Percentiles rank a stretch among this genome's conserved stretches.
Evolutionary conservation across 2,113 vertebrate genomes (phyloP).

Genomic region (Gallinago undulata): DNA sequence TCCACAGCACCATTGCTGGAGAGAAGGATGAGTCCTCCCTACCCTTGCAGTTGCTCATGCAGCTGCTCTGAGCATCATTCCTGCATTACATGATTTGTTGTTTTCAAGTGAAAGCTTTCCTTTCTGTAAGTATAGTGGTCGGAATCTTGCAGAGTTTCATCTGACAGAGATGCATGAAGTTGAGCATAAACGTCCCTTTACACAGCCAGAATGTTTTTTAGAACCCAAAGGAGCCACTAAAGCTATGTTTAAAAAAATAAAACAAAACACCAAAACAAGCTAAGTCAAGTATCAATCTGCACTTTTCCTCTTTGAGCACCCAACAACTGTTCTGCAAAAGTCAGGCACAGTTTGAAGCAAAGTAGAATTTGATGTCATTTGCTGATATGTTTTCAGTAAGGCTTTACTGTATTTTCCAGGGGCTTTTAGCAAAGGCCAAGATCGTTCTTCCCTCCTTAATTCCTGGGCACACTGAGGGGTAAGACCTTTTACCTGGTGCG

Average conservation of each 20-base stretch:
- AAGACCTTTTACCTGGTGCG: accelerated
- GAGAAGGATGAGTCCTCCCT: not conserved
- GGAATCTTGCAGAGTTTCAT: not conserved
- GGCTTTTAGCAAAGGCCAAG: not conserved
- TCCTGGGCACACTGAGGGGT: not conserved
- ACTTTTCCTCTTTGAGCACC: not conserved
- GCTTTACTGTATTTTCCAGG: not conserved
- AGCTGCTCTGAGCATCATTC: not conserved
- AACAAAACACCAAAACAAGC: not conserved
- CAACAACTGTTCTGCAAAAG: not conserved
- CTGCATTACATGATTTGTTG: not conserved
- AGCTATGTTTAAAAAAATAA: not conserved
- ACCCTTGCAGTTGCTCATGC: not conserved
- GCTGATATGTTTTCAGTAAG: not conserved
- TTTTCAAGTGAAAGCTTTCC: not conserved
- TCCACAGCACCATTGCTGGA: not conserved
- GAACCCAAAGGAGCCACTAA: not conserved
- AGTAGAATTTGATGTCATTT: not conserved
- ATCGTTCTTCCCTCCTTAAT: not conserved
- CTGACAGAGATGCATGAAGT: not conserved
- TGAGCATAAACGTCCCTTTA: not conserved
- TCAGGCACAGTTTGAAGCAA: not conserved
- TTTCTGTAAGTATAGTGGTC: not conserved
- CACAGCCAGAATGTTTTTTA: not conserved
- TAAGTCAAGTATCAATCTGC: not conserved